phyloP scores from a whole-genome alignment of 2,113 vertebrate genomes.

The Ceratotherium simum region DNA sequence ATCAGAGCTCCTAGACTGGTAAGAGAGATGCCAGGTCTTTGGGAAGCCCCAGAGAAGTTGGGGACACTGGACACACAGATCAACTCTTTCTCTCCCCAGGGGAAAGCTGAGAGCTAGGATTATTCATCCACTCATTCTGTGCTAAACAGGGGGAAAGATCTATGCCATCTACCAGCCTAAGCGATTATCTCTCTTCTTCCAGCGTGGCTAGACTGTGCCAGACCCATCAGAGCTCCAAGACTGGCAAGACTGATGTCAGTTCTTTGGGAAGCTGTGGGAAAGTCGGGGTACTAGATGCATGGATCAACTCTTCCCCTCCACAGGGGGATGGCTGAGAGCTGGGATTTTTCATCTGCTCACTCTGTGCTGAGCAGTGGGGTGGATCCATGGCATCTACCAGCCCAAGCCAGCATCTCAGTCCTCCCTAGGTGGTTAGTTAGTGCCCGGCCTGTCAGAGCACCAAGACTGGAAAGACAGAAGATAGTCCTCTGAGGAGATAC shows the following conservation, averaged over 20 bases:
- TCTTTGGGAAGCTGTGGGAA: background rate
- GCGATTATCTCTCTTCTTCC: too few species aligned
- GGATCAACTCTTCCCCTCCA: background rate
- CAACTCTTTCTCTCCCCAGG: too few species aligned
- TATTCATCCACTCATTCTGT: too few species aligned
- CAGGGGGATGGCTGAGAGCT: background rate
- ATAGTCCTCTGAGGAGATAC: background rate
- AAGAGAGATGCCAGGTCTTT: background rate
- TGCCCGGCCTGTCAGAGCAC: background rate
- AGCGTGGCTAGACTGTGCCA: too few species aligned
- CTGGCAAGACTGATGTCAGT: background rate
- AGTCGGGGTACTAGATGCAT: background rate
- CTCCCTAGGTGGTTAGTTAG: too few species aligned
- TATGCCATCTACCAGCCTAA: too few species aligned
- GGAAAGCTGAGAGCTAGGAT: too few species aligned
- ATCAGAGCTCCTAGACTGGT: too few species aligned
- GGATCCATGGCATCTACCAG: background rate
- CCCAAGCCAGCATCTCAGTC: too few species aligned
- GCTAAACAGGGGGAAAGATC: too few species aligned
- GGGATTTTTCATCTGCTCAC: background rate
- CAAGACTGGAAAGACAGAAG: background rate
- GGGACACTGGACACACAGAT: too few species aligned
- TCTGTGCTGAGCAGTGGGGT: background rate
- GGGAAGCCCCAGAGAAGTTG: background rate
- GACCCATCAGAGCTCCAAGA: too few species aligned